Evolutionary conservation across 2,797 vertebrate species (phyloP).

Genomic region (Enteromius paludinosus): DNA sequence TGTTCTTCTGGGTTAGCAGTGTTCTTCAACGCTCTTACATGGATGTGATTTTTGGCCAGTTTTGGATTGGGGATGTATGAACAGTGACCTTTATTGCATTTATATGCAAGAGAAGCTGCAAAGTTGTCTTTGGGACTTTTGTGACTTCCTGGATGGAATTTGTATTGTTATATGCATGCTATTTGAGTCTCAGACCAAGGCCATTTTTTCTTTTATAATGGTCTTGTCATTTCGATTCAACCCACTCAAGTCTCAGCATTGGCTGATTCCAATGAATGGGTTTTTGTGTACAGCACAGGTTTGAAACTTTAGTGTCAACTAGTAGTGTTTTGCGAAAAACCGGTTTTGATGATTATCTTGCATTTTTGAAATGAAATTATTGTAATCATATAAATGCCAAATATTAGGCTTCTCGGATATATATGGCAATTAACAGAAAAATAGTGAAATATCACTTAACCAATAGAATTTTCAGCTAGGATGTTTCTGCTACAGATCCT

Average conservation of each 20-base stretch:
- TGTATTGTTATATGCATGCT: not conserved
- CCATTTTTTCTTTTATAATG: not conserved
- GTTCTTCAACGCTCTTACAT: not conserved
- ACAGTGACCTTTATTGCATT: not conserved
- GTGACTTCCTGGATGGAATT: not conserved
- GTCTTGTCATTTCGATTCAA: too few species aligned
- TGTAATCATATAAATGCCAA: not conserved
- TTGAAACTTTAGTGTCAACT: not conserved
- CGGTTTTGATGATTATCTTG: too few species aligned
- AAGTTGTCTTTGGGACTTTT: not conserved
- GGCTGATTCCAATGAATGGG: not conserved
- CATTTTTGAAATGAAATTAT: too few species aligned
- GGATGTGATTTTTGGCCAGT: not conserved
- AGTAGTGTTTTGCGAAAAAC: not conserved
- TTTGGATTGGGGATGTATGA: not conserved
- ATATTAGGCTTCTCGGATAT: not conserved
- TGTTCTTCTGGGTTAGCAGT: too few species aligned
- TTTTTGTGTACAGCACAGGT: not conserved
- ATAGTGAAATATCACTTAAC: not conserved
- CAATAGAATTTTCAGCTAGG: not conserved
- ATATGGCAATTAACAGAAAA: not conserved
- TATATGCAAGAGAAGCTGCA: not conserved
- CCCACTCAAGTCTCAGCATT: not conserved
- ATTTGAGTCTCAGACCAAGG: not conserved
- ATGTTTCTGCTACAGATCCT: not conserved